These are phyloP conservation scores for Keiferia lycopersicella DNA, from an alignment of 2,888 invertebrate species.

Conservation along the genomic window DNA sequence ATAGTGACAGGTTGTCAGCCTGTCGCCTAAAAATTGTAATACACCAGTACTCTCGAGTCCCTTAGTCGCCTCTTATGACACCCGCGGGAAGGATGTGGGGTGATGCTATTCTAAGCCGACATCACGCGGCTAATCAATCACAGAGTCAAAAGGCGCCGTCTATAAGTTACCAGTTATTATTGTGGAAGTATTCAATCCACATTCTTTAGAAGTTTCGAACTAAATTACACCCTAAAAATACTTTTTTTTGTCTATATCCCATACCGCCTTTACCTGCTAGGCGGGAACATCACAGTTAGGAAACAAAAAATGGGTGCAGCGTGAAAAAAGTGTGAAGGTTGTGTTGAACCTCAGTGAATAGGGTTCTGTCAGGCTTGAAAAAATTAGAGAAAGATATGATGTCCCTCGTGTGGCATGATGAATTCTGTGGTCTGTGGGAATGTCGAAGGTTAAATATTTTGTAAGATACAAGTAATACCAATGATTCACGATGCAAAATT, in stretches of 20 bases:
- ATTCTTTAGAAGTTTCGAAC: neutral
- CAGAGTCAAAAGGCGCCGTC: neutral
- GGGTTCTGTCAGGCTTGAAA: neutral
- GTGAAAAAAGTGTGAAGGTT: neutral
- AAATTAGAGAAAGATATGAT: too few relatives aligned
- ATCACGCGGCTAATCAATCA: conserved; percentile 2
- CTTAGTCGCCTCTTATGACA: too few relatives aligned
- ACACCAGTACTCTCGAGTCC: too few relatives aligned
- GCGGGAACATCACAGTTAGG: neutral
- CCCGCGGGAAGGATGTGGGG: too few relatives aligned
- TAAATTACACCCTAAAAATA: neutral
- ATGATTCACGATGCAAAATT: too few relatives aligned
- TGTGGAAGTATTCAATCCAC: neutral
- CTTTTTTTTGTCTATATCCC: neutral
- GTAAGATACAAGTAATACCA: too few relatives aligned
- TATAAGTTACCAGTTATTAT: neutral
- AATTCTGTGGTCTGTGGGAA: too few relatives aligned
- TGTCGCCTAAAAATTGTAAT: too few relatives aligned
- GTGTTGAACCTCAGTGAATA: neutral
- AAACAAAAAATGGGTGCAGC: neutral
- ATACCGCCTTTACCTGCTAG: neutral
- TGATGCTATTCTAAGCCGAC: too few relatives aligned
- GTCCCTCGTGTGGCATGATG: too few relatives aligned
- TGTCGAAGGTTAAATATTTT: too few relatives aligned
- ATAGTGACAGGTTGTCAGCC: too few relatives aligned